phyloP scores from a whole-genome alignment of 2,113 vertebrate species.

The Miniopterus natalensis region DNA sequence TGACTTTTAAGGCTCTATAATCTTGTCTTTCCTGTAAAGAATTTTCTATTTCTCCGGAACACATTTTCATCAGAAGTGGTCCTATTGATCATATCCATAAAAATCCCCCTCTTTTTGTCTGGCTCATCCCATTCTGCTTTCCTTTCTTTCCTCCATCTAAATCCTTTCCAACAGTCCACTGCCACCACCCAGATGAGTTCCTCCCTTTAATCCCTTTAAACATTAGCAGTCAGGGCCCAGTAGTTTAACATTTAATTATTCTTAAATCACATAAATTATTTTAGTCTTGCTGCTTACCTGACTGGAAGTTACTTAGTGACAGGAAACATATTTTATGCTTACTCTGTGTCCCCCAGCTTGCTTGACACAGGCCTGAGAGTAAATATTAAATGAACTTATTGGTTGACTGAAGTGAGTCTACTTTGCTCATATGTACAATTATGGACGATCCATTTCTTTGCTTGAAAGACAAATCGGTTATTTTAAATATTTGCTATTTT shows the following conservation, averaged over 20 bases:
- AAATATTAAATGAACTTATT: neutral
- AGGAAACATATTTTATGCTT: neutral
- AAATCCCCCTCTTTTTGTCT: neutral
- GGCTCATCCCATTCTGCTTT: neutral
- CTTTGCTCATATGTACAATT: constrained; percentile 40
- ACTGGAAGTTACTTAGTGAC: constrained; percentile 31
- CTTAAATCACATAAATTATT: neutral
- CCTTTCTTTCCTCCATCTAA: neutral
- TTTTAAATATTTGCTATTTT: constrained; percentile 75
- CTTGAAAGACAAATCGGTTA: constrained; percentile 70
- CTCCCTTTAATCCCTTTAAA: neutral
- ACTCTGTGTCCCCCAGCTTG: neutral
- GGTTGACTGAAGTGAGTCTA: constrained; percentile 35
- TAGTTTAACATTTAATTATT: neutral
- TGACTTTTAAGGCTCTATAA: neutral
- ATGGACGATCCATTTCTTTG: constrained; percentile 41
- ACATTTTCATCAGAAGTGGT: neutral
- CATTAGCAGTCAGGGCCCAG: neutral
- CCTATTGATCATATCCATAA: neutral
- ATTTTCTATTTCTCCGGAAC: neutral
- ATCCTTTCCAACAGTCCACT: neutral
- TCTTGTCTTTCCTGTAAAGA: neutral
- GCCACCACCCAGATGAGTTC: no score
- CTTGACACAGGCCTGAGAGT: neutral
- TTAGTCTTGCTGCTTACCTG: neutral